phyloP scores from a whole-genome alignment of 30 jellyfish, hydroid and myxozoan species.

The Clytia hemisphaerica region DNA sequence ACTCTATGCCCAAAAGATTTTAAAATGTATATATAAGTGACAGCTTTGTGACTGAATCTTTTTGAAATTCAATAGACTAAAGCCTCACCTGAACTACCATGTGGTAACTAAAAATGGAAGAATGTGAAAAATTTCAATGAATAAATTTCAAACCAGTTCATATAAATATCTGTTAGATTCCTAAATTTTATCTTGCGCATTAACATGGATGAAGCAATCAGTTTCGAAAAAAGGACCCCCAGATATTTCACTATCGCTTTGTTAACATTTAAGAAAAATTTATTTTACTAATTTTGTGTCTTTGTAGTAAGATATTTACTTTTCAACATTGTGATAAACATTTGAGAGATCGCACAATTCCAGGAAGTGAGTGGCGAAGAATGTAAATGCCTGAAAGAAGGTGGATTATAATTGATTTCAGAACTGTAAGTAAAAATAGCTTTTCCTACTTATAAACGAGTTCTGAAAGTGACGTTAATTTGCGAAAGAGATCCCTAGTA shows the following conservation, averaged over 20 bases:
- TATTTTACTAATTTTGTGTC: no score
- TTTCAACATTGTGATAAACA: constrained; percentile 59
- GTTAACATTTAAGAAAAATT: no score
- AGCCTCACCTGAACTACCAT: constrained; percentile 50
- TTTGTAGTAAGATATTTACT: constrained; percentile 43
- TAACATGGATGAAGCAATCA: neutral
- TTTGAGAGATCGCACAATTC: constrained; percentile 56
- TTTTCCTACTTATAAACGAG: no score
- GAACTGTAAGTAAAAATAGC: neutral
- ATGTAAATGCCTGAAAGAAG: constrained; percentile 60
- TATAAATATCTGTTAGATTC: no score
- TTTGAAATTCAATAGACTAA: no score
- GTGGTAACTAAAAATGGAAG: constrained; percentile 37
- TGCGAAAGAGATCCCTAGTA: neutral
- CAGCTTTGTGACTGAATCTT: no score
- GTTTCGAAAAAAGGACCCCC: neutral
- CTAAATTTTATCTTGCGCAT: no score
- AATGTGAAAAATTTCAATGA: no score
- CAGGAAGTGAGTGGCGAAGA: constrained; percentile 75
- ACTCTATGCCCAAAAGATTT: no score
- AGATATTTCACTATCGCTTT: no score
- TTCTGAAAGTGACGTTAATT: neutral
- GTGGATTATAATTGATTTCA: neutral
- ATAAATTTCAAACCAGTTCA: no score
- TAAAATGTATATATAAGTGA: no score